Percentiles rank a stretch among this genome's conserved stretches.
Evolutionary conservation across 2,888 invertebrate species (phyloP).

Genomic region (Elegia similella): DNA sequence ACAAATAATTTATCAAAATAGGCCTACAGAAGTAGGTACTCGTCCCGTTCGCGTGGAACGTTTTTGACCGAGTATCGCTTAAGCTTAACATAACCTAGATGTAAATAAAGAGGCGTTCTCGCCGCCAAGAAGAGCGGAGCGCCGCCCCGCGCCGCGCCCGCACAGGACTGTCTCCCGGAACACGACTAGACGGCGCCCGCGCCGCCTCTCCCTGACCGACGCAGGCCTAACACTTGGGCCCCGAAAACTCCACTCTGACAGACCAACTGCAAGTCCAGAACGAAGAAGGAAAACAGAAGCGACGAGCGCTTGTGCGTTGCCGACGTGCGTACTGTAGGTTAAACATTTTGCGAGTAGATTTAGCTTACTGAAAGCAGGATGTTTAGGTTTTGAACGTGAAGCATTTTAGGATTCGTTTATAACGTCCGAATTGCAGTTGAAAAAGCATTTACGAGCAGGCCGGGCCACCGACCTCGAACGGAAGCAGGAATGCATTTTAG

Average conservation of each 20-base stretch:
- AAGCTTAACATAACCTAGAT: conserved; percentile 39
- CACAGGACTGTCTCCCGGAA: background rate
- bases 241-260: conserved; percentile 17
- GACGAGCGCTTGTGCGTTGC: background rate
- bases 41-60: conserved; percentile 37
- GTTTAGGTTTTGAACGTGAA: conserved; percentile 25
- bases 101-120: conserved; percentile 40
- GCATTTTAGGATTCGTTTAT: conserved; percentile 30
- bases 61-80: conserved; percentile 40
- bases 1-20: conserved; percentile 48
- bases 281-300: background rate
- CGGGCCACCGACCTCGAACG: conserved; percentile 37
- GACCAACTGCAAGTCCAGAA: conserved; percentile 14
- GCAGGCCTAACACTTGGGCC: conserved; percentile 23
- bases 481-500: conserved; percentile 32
- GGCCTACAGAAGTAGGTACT: conserved; percentile 46
- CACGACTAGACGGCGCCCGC: conserved; percentile 17
- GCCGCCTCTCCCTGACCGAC: conserved; percentile 15
- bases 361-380: conserved; percentile 25
- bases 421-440: conserved; percentile 29
- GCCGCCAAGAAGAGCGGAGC: conserved; percentile 17
- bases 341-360: conserved; percentile 24
- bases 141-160: conserved; percentile 10
- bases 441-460: conserved; percentile 28
- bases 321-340: conserved; percentile 19